A percentile compares a stretch with the other conserved stretches of the same genome.
Evolutionary conservation across 2,797 vertebrate genomes (phyloP).

Genomic region (Coranthus polyacanthus): DNA sequence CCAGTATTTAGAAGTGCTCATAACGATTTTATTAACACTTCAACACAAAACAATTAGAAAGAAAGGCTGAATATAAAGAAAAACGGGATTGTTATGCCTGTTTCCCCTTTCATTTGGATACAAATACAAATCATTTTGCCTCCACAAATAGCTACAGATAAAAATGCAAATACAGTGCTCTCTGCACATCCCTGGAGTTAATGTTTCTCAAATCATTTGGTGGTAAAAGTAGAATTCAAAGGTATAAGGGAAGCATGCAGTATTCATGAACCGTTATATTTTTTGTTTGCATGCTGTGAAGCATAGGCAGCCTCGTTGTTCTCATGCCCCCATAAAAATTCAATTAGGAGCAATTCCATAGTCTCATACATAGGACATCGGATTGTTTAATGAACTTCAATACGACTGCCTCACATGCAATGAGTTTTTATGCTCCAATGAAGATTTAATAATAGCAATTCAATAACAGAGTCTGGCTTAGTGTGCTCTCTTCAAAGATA

Average conservation of each 20-base stretch:
- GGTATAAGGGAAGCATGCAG: conserved; percentile 15
- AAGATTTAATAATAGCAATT: conserved; percentile 69
- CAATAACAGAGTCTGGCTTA: conserved; percentile 48
- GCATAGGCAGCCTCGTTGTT: conserved; percentile 37
- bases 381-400: conserved; percentile 68
- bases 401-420: conserved; percentile 49
- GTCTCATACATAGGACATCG: conserved; percentile 45
- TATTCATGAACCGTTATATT: conserved; percentile 41
- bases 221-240: conserved; percentile 17
- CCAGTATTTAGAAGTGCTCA: too few relatives aligned
- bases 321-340: conserved; percentile 63
- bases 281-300: conserved; percentile 44
- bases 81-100: too few relatives aligned
- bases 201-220: conserved; percentile 9
- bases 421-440: conserved; percentile 67
- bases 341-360: conserved; percentile 69
- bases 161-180: too few relatives aligned
- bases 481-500: conserved; percentile 40
- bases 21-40: too few relatives aligned
- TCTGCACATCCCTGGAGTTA: background rate
- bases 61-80: too few relatives aligned
- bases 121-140: too few relatives aligned
- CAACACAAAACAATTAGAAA: too few relatives aligned
- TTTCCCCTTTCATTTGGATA: too few relatives aligned
- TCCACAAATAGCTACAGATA: too few relatives aligned